These are phyloP conservation scores for Pituophis catenifer DNA, from an alignment of 2,113 vertebrate genomes.

Conservation along the genomic window DNA sequence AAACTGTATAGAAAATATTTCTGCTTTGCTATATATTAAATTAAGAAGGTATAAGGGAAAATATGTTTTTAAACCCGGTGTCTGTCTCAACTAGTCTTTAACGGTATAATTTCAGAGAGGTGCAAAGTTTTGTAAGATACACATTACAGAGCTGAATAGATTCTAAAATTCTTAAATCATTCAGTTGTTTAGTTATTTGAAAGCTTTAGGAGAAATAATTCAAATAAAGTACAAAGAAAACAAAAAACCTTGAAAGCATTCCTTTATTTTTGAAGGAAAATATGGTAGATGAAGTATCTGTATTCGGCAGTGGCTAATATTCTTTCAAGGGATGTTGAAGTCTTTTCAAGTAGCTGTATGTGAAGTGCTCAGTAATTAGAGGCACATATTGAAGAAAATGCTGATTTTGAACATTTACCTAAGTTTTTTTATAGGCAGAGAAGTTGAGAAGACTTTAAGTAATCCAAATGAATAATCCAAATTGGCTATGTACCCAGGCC, in stretches of 20 bases:
- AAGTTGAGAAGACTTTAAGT: not conserved
- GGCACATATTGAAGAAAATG: constrained; percentile 40
- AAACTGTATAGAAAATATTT: constrained; percentile 28
- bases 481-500: not conserved
- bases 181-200: constrained; percentile 18
- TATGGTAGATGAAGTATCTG: constrained; percentile 40
- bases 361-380: constrained; percentile 41
- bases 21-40: constrained; percentile 28
- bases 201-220: constrained; percentile 7
- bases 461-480: not conserved
- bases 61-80: constrained; percentile 3
- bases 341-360: constrained; percentile 55
- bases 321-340: constrained; percentile 52
- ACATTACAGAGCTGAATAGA: constrained; percentile 4
- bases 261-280: constrained; percentile 26
- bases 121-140: not conserved
- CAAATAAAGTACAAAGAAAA: constrained; percentile 23
- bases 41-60: constrained; percentile 25
- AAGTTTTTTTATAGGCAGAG: constrained; percentile 47
- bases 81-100: not conserved
- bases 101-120: constrained; percentile 14
- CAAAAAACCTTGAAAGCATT: not conserved
- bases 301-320: not conserved
- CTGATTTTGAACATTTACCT: constrained; percentile 50
- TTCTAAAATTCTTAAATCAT: constrained; percentile 26